Evolutionary conservation across 2,797 vertebrate genomes (phyloP), one percentile per base, ranked within the genome.

Genomic region (Malurus splendens): DNA sequence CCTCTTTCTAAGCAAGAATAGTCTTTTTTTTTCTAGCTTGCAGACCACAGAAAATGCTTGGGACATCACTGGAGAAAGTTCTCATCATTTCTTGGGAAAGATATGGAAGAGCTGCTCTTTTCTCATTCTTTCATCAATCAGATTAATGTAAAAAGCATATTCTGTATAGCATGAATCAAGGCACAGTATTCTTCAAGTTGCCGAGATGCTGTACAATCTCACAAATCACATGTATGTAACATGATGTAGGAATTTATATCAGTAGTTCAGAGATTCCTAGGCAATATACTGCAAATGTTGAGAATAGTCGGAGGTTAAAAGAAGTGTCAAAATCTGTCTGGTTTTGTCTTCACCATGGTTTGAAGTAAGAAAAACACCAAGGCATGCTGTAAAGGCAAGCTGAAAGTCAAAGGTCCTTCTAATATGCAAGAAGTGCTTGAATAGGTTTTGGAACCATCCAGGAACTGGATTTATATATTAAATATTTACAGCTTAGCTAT

Each of bases 261-360:
- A 18, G 9, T 66, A 59, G 20, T 66, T 80, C 56, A 62, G 61
- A 62, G 62, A 74, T 88, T 96, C 82, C 79, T 82, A 82, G 57
- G 77, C 92, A 90, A 90, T 75, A 66, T 83, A 59, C 76, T 89
- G 41, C 85, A 91, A 93, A 90, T 91, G 91, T 48, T 93, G 86
- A 77, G 86, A 94, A 52, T 52, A 93, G 48, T 76, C 70, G 47
- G 44, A 60, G 54, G 78, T 47, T 44, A 83, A 82, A 76, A 78
- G 30, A 75, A 75, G n/a, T 70, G 15, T 16, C 42, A 32, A 65
- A 81, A 75, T 77, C n/a, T 39, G 23, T 27, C 20, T 41, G 19
- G 36, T 83, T 86, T 64, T 52, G 25, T 78, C 20, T 50, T 82
- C 45, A 39, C 12, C 6, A 5, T 33, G 14, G 19, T 80, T 68